phyloP scores from a whole-genome alignment of 2,113 vertebrate species.

The Dryoscopus gambensis region DNA sequence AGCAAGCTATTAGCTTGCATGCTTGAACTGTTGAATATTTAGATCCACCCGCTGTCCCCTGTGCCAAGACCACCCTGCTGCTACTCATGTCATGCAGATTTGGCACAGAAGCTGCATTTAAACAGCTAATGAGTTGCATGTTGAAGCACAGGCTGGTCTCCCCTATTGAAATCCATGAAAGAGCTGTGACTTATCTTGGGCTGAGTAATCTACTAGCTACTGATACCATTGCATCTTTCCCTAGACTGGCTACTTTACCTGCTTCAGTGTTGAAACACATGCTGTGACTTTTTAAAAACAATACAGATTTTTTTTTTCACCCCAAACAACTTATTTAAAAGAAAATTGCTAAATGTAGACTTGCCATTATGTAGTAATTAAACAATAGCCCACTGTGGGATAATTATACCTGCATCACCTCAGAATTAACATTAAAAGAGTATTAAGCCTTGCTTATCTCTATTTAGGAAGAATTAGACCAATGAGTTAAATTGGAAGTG shows the following conservation, averaged over 20 bases:
- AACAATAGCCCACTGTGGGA: neutral
- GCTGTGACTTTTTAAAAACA: neutral
- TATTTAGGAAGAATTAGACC: neutral
- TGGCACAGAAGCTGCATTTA: conserved; percentile 45
- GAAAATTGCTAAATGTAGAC: neutral
- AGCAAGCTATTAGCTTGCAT: conserved; percentile 12
- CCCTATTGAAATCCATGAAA: conserved; percentile 8
- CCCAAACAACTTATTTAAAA: neutral
- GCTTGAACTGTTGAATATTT: conserved; percentile 47
- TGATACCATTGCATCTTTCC: neutral
- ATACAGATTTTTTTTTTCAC: neutral
- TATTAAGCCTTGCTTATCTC: neutral
- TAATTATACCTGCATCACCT: neutral
- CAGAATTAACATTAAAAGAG: neutral
- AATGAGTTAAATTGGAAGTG: neutral
- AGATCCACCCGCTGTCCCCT: conserved; percentile 36
- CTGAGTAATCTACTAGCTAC: neutral
- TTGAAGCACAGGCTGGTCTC: conserved; percentile 15
- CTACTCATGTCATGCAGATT: conserved; percentile 40
- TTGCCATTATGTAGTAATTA: neutral
- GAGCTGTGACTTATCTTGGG: neutral
- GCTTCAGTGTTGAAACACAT: neutral
- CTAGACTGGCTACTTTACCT: neutral
- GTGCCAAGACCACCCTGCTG: conserved; percentile 60
- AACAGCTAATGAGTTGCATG: conserved; percentile 48